Evolutionary conservation across 1,140 invertebrate genomes (phyloP).

Genomic region (Bombus superbus): DNA sequence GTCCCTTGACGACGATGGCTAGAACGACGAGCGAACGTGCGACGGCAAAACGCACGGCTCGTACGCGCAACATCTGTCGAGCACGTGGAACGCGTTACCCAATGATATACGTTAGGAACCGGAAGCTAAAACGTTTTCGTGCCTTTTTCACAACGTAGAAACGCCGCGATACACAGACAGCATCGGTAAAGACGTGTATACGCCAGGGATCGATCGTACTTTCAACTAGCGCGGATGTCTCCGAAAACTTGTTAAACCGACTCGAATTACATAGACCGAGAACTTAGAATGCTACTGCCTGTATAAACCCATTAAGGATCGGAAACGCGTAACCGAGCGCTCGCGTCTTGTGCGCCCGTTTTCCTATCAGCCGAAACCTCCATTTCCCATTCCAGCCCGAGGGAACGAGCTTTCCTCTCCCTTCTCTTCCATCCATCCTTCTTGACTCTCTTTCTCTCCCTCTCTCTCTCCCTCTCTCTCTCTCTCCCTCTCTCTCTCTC

Average conservation of each 20-base stretch:
- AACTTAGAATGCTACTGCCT: slow-evolving; percentile 28
- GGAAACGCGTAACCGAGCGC: slow-evolving; percentile 44
- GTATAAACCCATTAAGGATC: slow-evolving; percentile 63
- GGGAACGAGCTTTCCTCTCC: slow-evolving; percentile 7
- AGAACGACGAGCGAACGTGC: background rate
- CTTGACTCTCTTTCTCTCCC: background rate
- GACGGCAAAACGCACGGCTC: background rate
- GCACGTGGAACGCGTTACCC: slow-evolving; percentile 15
- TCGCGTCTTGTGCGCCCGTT: slow-evolving; percentile 2
- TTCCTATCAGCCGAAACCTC: background rate
- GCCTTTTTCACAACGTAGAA: background rate
- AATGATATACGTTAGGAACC: background rate
- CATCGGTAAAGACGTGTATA: background rate
- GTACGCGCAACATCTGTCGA: slow-evolving; percentile 19
- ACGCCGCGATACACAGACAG: no score
- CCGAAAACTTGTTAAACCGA: slow-evolving; percentile 37
- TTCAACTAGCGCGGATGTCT: background rate
- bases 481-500: background rate
- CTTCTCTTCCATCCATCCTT: background rate
- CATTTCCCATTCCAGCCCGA: slow-evolving; percentile 5
- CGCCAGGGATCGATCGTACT: slow-evolving; percentile 1
- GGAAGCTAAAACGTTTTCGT: background rate
- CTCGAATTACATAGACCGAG: slow-evolving; percentile 31
- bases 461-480: background rate
- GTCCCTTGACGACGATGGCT: no score